These are phyloP conservation scores for Oophaga pumilio DNA, from an alignment of 2,113 vertebrate genomes.

Conservation along the genomic window DNA sequence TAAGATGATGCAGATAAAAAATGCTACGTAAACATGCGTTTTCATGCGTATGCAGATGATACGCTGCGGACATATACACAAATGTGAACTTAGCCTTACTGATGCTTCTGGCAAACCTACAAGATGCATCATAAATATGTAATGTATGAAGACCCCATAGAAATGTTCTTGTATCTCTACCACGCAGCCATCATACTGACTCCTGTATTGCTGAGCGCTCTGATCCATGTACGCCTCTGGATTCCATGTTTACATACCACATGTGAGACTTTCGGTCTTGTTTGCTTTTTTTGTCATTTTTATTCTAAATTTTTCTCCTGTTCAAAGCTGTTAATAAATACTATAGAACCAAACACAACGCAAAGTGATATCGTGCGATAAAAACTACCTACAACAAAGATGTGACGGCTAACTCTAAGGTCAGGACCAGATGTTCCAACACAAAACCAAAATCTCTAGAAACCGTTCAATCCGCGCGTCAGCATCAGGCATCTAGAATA, in stretches of 20 bases:
- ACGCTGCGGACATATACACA: too few relatives aligned
- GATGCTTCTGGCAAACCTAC: not conserved
- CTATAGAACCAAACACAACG: not conserved
- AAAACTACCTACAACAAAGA: conserved; percentile 28
- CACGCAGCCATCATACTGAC: too few relatives aligned
- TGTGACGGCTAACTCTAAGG: not conserved
- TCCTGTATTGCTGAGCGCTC: not conserved
- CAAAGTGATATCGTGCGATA: not conserved
- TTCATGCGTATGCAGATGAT: too few relatives aligned
- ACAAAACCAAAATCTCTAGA: conserved; percentile 19
- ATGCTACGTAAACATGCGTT: too few relatives aligned
- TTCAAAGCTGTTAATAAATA: not conserved
- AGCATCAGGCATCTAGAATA: conserved; percentile 40
- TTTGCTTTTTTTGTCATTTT: not conserved
- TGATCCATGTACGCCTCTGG: not conserved
- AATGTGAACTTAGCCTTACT: too few relatives aligned
- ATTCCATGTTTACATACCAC: not conserved
- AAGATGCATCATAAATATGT: not conserved
- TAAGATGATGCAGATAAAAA: too few relatives aligned
- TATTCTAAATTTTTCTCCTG: not conserved
- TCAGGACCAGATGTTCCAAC: conserved; percentile 29
- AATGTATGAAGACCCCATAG: not conserved
- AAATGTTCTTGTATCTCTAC: not conserved
- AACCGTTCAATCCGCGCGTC: not conserved
- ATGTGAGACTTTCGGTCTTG: not conserved